phyloP scores from a whole-genome alignment of 2,113 vertebrate genomes.

The Cynoglossus semilaevis region DNA sequence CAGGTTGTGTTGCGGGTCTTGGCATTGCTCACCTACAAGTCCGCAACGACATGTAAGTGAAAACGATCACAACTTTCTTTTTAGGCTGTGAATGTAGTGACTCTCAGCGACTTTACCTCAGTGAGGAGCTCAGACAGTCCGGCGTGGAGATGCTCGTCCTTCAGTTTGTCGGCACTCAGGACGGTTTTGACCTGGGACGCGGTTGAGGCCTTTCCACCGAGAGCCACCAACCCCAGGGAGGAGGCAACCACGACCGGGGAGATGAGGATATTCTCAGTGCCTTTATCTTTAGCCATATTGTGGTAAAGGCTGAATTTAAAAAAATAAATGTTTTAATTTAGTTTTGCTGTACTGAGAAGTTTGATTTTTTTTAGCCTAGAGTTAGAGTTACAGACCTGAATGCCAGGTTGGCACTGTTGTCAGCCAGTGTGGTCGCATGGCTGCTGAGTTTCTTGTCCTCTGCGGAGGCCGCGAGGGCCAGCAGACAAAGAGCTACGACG shows the following conservation, averaged over 20 bases:
- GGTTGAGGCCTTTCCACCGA: slow-evolving; percentile 85
- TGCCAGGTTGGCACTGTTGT: slow-evolving; percentile 85
- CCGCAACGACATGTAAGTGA: not conserved
- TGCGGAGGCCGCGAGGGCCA: slow-evolving; percentile 66
- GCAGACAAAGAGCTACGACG: slow-evolving; percentile 72
- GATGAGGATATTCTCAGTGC: slow-evolving; percentile 89
- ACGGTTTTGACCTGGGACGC: slow-evolving; percentile 90
- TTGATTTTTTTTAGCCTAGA: not conserved
- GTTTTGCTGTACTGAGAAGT: not conserved
- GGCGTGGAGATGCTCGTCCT: slow-evolving; percentile 86
- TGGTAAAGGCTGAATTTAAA: slow-evolving; percentile 82
- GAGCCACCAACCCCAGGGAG: slow-evolving; percentile 88
- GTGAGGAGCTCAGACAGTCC: slow-evolving; percentile 89
- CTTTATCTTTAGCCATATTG: slow-evolving; percentile 88
- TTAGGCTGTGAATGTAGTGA: not conserved
- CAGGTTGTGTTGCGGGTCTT: slow-evolving; percentile 91
- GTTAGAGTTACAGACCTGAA: slow-evolving; percentile 78
- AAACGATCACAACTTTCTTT: too few relatives aligned
- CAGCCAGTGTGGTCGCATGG: slow-evolving; percentile 81
- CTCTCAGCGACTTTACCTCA: slow-evolving; percentile 67
- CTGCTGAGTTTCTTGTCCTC: slow-evolving; percentile 83
- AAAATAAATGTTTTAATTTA: not conserved
- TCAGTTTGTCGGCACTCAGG: slow-evolving; percentile 85
- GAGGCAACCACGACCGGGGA: slow-evolving; percentile 94
- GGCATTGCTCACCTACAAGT: slow-evolving; percentile 77